Conservation (phyloP, 2,888 invertebrate genomes). For the Oasisia sp. region DNA sequence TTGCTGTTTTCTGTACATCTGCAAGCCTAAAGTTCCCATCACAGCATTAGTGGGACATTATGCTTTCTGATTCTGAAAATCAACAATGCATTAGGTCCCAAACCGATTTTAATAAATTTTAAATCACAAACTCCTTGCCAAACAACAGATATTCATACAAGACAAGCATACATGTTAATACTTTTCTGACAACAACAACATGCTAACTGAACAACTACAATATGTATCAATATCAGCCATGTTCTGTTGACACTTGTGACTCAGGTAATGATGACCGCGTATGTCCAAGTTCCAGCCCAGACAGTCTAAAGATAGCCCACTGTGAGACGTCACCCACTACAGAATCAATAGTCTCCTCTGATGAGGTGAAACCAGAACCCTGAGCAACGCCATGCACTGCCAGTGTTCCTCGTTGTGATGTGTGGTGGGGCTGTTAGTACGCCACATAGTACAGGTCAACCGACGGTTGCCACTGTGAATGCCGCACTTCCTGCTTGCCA, state of each 20-base stretch:
- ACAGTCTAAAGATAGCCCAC: not conserved
- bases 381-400: not conserved
- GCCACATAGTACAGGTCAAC: not conserved
- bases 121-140: not conserved
- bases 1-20: not conserved
- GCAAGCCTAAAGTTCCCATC: not conserved
- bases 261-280: not conserved
- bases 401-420: not conserved
- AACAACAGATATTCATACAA: not conserved
- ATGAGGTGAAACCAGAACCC: constrained; percentile 5
- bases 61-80: not conserved
- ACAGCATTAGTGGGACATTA: not conserved
- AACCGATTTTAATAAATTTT: not conserved
- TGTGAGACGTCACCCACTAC: not conserved
- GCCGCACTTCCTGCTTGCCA: not conserved
- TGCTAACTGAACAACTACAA: not conserved
- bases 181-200: not conserved
- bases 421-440: not conserved
- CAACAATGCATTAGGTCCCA: not conserved
- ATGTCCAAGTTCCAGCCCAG: constrained; percentile 1
- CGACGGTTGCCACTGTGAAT: not conserved
- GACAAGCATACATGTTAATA: not conserved
- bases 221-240: not conserved
- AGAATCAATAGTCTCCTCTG: constrained; percentile 13
- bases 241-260: not conserved